A percentile compares a stretch with the other conserved stretches of the same genome.
Conservation (phyloP, 1,140 invertebrate species). For the Heliothis subflexa region DNA sequence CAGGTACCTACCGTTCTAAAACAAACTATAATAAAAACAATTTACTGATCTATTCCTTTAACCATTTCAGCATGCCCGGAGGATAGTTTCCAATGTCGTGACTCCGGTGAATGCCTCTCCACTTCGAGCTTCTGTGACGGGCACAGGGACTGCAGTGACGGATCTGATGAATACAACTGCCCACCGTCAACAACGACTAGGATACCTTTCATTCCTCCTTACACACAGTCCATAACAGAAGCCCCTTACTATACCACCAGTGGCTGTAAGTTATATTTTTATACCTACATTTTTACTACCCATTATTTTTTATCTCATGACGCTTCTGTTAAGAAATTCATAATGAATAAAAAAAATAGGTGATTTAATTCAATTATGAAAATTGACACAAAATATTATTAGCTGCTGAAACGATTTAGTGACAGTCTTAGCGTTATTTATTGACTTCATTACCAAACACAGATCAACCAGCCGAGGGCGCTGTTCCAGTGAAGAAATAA, state of each 20-base stretch:
- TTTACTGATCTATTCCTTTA: conserved; percentile 1
- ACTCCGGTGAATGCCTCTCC: conserved; percentile 90
- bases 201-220: background rate
- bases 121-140: conserved; percentile 89
- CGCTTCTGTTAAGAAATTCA: too few relatives aligned
- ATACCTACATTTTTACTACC: too few relatives aligned
- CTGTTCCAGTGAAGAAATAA: too few relatives aligned
- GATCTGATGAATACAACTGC: conserved; percentile 89
- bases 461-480: too few relatives aligned
- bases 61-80: conserved; percentile 78
- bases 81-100: conserved; percentile 79
- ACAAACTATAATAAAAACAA: background rate
- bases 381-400: too few relatives aligned
- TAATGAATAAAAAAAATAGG: too few relatives aligned
- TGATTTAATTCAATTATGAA: too few relatives aligned
- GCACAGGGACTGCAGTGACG: conserved; percentile 90
- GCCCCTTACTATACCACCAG: background rate
- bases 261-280: too few relatives aligned
- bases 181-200: background rate
- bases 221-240: background rate
- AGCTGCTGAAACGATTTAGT: too few relatives aligned
- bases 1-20: background rate
- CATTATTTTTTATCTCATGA: too few relatives aligned
- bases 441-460: too few relatives aligned
- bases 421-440: too few relatives aligned